Conservation (phyloP, 1,140 invertebrate genomes). For the Aethina tumida region DNA sequence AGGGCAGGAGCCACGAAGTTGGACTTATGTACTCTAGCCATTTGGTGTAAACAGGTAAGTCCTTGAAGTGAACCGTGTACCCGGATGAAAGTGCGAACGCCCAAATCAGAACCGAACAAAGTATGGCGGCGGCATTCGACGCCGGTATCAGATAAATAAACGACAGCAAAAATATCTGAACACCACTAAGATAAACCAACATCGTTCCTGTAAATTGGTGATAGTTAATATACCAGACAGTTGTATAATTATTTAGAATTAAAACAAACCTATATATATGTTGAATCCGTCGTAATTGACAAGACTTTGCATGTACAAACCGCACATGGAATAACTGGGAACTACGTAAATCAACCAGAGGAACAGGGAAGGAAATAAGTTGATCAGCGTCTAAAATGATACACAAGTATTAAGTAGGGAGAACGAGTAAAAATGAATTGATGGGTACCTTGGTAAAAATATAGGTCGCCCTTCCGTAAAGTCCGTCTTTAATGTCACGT, state of each 20-base stretch:
- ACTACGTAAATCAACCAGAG: conserved; percentile 74
- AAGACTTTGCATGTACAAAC: conserved; percentile 56
- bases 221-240: too few species aligned
- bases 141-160: conserved; percentile 54
- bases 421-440: conserved; percentile 2
- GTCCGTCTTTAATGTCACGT: conserved; percentile 65
- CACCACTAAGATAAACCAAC: conserved; percentile 62
- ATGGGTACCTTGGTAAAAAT: conserved; percentile 66
- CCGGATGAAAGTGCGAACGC: conserved; percentile 57
- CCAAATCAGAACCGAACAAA: conserved; percentile 53
- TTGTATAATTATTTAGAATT: conserved; percentile 1
- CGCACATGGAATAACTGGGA: conserved; percentile 83
- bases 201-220: conserved; percentile 61
- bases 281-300: conserved; percentile 59
- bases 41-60: conserved; percentile 53
- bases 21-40: conserved; percentile 64
- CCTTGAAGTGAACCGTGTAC: conserved; percentile 58
- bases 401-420: too few species aligned
- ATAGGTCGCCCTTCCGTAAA: conserved; percentile 71
- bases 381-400: conserved; percentile 50
- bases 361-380: conserved; percentile 49
- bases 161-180: conserved; percentile 61
- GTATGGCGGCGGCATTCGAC: conserved; percentile 44
- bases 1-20: conserved; percentile 60
- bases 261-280: conserved; percentile 55